Percentiles rank a stretch among this genome's conserved stretches.
phyloP scores from a whole-genome alignment of 2,888 invertebrate genomes.

The Tuta absoluta region DNA sequence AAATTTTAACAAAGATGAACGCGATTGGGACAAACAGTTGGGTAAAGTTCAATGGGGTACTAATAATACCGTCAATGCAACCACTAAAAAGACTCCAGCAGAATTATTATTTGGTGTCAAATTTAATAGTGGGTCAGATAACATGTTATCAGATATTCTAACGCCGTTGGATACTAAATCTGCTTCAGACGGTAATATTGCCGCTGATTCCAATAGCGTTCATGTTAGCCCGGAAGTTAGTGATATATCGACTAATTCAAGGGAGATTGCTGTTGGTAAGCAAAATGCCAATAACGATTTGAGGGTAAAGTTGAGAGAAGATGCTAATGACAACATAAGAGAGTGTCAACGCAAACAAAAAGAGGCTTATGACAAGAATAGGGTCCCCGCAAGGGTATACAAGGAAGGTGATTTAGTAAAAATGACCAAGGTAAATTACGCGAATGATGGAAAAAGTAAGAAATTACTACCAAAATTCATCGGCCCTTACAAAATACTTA shows the following conservation, averaged over 20 bases:
- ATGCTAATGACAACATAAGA: background rate
- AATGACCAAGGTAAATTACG: background rate
- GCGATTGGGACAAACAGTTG: conserved; percentile 26
- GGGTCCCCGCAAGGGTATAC: background rate
- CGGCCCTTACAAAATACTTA: conserved; percentile 10
- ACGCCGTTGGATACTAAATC: background rate
- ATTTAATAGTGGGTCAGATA: background rate
- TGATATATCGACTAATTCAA: no score
- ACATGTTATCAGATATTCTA: background rate
- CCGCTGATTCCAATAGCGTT: no score
- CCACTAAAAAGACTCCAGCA: conserved; percentile 2
- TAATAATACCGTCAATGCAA: conserved; percentile 30
- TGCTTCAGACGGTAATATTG: background rate
- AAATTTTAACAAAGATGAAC: conserved; percentile 22
- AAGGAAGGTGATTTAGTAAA: conserved; percentile 13
- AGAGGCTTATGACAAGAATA: background rate
- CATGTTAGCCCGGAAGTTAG: no score
- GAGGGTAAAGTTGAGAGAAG: background rate
- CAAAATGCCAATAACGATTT: no score
- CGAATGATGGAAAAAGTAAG: conserved; percentile 17
- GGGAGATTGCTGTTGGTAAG: no score
- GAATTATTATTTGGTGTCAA: conserved; percentile 15
- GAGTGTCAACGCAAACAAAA: background rate
- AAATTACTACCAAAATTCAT: conserved; percentile 15
- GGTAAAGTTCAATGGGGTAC: conserved; percentile 30